phyloP scores from a whole-genome alignment of 1,140 invertebrate species.

The Drosophila littoralis region DNA sequence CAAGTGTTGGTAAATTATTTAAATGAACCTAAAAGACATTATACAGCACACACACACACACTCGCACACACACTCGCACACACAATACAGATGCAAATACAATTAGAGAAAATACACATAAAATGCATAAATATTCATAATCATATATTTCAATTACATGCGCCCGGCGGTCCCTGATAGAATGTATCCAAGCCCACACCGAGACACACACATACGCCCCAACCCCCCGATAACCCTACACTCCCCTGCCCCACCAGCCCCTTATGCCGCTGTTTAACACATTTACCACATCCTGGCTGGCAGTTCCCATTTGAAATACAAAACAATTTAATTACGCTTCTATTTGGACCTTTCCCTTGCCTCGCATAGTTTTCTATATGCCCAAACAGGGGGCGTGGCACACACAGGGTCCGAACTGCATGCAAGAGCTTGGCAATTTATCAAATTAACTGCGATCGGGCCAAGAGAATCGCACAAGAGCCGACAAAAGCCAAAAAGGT shows the following conservation, averaged over 20 bases:
- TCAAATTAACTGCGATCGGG: constrained; percentile 75
- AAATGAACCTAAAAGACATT: constrained; percentile 50
- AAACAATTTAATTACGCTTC: constrained; percentile 82
- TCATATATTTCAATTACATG: constrained; percentile 84
- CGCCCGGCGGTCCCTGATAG: constrained; percentile 33
- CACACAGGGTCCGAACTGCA: constrained; percentile 39
- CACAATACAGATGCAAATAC: constrained; percentile 6
- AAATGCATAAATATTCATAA: constrained; percentile 84
- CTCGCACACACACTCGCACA: constrained; percentile 23
- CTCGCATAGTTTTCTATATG: constrained; percentile 44
- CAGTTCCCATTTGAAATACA: constrained; percentile 30
- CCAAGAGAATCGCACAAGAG: constrained; percentile 38
- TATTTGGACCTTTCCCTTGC: constrained; percentile 38
- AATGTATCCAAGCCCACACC: too few species aligned
- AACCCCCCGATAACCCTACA: background rate
- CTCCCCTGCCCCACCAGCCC: background rate
- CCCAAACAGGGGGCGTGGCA: constrained; percentile 59
- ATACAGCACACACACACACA: constrained; percentile 21
- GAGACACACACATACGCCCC: too few species aligned
- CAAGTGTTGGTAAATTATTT: constrained; percentile 78
- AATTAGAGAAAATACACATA: constrained; percentile 19
- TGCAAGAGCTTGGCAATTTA: constrained; percentile 75
- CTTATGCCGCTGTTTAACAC: background rate
- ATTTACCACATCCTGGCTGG: background rate
- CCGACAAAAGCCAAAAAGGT: constrained; percentile 49